Conservation (phyloP, 2,113 vertebrate species). For the Guaruba guarouba region DNA sequence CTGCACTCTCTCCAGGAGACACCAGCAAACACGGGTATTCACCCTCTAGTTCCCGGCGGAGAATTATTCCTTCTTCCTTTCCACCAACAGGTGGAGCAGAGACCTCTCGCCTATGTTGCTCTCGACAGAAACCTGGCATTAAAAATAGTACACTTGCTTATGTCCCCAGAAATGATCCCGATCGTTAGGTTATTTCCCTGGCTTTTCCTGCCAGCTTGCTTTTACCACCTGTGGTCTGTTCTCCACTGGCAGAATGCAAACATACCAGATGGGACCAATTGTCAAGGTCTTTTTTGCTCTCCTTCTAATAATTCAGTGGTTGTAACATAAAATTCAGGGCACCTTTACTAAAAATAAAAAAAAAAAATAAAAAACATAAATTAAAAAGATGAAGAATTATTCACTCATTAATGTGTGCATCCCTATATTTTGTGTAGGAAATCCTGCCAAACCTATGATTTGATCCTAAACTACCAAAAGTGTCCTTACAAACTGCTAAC, state of each 20-base stretch:
- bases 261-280: background rate
- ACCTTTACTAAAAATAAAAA: background rate
- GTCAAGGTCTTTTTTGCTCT: background rate
- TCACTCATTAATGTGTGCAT: background rate
- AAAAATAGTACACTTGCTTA: background rate
- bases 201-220: background rate
- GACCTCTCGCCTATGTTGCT: rapidly evolving
- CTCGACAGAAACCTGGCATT: background rate
- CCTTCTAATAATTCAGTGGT: background rate
- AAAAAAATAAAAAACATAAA: background rate
- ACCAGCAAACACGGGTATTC: rapidly evolving
- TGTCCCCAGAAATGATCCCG: background rate
- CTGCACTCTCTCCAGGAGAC: background rate
- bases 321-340: background rate
- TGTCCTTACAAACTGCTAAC: background rate
- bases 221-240: background rate
- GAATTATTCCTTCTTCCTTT: background rate
- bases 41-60: rapidly evolving
- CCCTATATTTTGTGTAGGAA: background rate
- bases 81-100: conserved; percentile 5
- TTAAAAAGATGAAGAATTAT: background rate
- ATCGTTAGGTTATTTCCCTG: background rate
- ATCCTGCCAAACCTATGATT: background rate
- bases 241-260: background rate
- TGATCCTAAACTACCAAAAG: background rate